Conservation (phyloP, 2,888 invertebrate genomes). For the Ischnus inquisitorius region DNA sequence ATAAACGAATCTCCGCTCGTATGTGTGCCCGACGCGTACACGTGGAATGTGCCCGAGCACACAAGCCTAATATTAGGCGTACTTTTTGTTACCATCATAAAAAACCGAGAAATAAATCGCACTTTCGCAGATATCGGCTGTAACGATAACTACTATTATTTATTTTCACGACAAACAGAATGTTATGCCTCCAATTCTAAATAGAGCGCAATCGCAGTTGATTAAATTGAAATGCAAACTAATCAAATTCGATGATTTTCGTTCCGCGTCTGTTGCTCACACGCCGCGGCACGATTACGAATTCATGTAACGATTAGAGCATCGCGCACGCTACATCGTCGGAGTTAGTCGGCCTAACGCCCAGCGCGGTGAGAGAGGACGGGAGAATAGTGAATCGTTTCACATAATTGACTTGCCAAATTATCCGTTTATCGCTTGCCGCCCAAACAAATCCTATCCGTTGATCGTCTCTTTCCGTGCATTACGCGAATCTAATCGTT, state of each 20-base stretch:
- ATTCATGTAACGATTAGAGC: slow-evolving; percentile 11
- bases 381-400: slow-evolving; percentile 2
- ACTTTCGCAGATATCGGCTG: too few species aligned
- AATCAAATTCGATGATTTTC: slow-evolving; percentile 28
- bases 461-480: background rate
- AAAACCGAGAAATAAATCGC: too few species aligned
- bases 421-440: slow-evolving; percentile 17
- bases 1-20: background rate
- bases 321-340: background rate
- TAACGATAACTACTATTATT: too few species aligned
- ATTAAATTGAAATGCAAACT: slow-evolving; percentile 7
- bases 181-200: background rate
- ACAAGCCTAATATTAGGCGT: too few species aligned
- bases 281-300: background rate
- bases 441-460: background rate
- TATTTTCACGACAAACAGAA: background rate
- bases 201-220: background rate
- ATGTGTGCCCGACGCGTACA: background rate
- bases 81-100: too few species aligned
- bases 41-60: too few species aligned
- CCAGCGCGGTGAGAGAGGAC: background rate
- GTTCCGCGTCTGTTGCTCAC: background rate
- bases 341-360: slow-evolving; percentile 1
- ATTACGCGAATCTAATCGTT: background rate
- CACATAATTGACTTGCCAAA: slow-evolving; percentile 10